Percentiles rank a stretch among this genome's conserved stretches.
These are phyloP conservation scores for Apis florea DNA, from an alignment of 1,140 invertebrate species.

Conservation along the genomic window DNA sequence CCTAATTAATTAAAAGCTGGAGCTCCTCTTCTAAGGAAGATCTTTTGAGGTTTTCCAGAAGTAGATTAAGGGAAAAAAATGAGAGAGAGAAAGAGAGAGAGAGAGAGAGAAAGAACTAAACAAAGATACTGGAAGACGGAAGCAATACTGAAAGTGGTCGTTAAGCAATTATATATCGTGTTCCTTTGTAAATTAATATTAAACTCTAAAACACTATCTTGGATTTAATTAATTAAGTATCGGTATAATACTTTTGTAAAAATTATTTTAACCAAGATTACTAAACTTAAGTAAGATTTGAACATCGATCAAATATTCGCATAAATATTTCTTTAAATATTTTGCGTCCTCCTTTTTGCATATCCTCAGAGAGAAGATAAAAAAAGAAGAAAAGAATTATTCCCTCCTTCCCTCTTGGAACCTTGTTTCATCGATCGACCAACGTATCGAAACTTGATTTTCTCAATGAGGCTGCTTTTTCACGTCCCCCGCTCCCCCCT, in stretches of 20 bases:
- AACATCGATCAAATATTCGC: too few relatives aligned
- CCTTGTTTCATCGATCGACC: not conserved
- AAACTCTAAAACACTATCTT: not conserved
- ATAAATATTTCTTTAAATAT: too few relatives aligned
- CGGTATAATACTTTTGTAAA: too few relatives aligned
- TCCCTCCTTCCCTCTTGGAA: not conserved
- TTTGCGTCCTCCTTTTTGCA: too few relatives aligned
- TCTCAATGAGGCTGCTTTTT: not conserved
- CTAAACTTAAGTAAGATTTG: too few relatives aligned
- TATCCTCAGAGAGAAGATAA: too few relatives aligned
- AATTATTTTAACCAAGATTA: too few relatives aligned
- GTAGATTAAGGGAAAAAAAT: not conserved
- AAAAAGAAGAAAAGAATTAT: too few relatives aligned
- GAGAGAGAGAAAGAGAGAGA: not conserved
- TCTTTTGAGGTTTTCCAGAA: not conserved
- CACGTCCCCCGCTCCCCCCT: not conserved
- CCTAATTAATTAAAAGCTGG: slow-evolving; percentile 17
- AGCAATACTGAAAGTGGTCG: not conserved
- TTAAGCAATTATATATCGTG: not conserved
- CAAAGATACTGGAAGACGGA: not conserved
- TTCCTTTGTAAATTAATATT: not conserved
- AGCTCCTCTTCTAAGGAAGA: too few relatives aligned
- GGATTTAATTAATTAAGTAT: not conserved
- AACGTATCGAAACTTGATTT: not conserved
- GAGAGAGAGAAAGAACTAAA: not conserved